phyloP scores from a whole-genome alignment of 2,797 vertebrate species.

The Stomatorhinus walkeri region DNA sequence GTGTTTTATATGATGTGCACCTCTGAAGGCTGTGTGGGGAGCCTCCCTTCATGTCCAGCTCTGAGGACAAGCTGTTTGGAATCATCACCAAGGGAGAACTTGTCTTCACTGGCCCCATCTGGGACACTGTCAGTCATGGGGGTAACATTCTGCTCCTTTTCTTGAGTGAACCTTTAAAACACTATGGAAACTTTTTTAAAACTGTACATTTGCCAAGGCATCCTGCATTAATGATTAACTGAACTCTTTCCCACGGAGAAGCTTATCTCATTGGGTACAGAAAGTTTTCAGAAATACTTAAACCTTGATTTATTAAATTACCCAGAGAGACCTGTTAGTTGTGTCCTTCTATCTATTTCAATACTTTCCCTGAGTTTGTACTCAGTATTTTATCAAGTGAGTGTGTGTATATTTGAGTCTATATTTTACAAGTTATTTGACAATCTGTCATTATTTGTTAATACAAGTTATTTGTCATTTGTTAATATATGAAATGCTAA shows the following conservation, averaged over 20 bases:
- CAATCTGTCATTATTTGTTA: not conserved
- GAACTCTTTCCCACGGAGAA: not conserved
- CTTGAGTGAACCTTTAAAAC: conserved; percentile 19
- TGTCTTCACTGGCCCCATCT: conserved; percentile 56
- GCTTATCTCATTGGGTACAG: not conserved
- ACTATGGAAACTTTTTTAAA: not conserved
- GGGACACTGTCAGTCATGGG: conserved; percentile 61
- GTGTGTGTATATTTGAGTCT: not conserved
- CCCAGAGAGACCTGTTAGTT: not conserved
- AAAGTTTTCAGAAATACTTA: not conserved
- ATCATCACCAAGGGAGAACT: conserved; percentile 63
- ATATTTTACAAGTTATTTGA: not conserved
- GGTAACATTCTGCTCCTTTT: conserved; percentile 46
- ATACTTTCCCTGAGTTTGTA: not conserved
- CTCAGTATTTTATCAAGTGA: not conserved
- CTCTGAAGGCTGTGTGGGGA: conserved; percentile 68
- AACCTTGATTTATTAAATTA: not conserved
- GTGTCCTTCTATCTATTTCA: not conserved
- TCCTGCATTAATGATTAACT: not conserved
- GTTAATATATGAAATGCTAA: not conserved
- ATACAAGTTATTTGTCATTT: not conserved
- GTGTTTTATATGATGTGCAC: not conserved
- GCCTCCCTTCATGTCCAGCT: conserved; percentile 64
- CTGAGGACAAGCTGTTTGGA: conserved; percentile 66
- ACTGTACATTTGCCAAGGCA: not conserved